Evolutionary conservation across 2,888 invertebrate genomes (phyloP), one percentile per base, ranked within the genome.

Genomic region (Xylocampa areola): DNA sequence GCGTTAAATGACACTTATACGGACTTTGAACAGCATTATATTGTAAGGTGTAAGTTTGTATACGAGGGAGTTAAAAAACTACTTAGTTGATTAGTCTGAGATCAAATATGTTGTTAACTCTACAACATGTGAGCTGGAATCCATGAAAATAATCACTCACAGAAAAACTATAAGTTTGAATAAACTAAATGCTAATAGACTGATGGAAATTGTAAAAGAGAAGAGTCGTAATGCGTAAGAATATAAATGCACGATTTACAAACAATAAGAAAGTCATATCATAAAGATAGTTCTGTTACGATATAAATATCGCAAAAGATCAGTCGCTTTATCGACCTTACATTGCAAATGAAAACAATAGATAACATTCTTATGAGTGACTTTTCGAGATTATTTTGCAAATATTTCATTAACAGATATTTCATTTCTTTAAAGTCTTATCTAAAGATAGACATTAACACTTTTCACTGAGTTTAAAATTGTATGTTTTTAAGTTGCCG

Each of bases 1-100:
- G 66, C 44, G 58, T 66, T 69, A 64, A 66, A 65, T 65, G 70
- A 37, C 37, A 65, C 58, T 27, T 65, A 65, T 65, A 66, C 65
- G 65, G 65, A 49, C 43, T 17, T 30, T 65, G 50, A 44, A 41
- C 45, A 47, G 37, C 41, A 19, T 37, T n/a, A n/a, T 32, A 32
- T 1, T 10, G 7, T 45, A 10, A 39, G 5, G 23, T 57, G 27
- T 30, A 40, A 13, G 16, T 21, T 35, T 16, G 2, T 29, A 19
- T 19, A 37, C 4, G 0, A 7, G 4, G 1, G 10, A 27, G n/a
- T n/a, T 3, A 10, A 27, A 27, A n/a, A n/a, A 27, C n/a, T 21
- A 7, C 2, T 21, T 1, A 21, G 21, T 21, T 2, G 4, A 21
- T 21, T 21, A 7, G n/a, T n/a, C 2, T 19, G 13, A 14, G 16